Evolutionary conservation across 1,140 invertebrate genomes (phyloP).

Genomic region (Aphidius gifuensis): DNA sequence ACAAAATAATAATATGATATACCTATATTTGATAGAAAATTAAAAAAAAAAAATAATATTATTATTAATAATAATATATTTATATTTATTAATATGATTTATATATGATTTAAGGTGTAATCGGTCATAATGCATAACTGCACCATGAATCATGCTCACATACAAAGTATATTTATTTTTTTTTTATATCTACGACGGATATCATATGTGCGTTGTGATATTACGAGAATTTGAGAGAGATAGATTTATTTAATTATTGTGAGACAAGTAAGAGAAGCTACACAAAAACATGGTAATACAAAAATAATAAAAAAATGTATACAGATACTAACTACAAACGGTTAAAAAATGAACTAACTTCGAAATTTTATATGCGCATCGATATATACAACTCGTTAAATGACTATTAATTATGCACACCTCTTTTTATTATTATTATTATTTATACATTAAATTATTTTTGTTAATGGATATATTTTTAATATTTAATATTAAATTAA

Average conservation of each 20-base stretch:
- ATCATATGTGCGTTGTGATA: constrained; percentile 16
- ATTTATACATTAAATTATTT: too few species aligned
- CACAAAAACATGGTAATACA: too few species aligned
- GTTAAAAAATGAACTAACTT: background rate
- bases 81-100: constrained; percentile 18
- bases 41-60: background rate
- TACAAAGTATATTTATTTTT: constrained; percentile 5
- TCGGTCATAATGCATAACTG: constrained; percentile 25
- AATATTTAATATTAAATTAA: too few species aligned
- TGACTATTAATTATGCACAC: too few species aligned
- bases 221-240: background rate
- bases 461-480: too few species aligned
- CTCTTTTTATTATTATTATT: too few species aligned
- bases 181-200: constrained; percentile 18
- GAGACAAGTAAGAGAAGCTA: background rate
- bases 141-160: constrained; percentile 24
- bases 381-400: too few species aligned
- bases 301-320: too few species aligned
- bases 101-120: constrained; percentile 17
- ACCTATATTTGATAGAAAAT: too few species aligned
- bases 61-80: constrained; percentile 4
- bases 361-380: background rate
- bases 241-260: background rate
- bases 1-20: too few species aligned
- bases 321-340: background rate